Percentiles rank a stretch among this genome's conserved stretches.
These are phyloP conservation scores for Theonella swinhoei DNA, from an alignment of 37 sponge, comb jelly and placozoan genomes.

Conservation along the genomic window DNA sequence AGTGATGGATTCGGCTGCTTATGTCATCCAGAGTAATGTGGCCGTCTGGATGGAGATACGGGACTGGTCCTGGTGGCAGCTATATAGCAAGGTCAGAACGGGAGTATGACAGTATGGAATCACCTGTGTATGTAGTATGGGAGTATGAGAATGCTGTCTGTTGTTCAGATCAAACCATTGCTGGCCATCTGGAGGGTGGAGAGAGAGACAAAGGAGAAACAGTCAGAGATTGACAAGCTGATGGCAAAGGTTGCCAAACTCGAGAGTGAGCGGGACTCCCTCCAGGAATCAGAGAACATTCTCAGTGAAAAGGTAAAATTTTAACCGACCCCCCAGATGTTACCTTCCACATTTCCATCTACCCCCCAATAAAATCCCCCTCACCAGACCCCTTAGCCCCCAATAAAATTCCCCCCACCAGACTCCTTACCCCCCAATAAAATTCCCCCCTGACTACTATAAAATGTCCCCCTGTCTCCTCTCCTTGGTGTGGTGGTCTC, in stretches of 20 bases:
- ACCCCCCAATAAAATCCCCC: too few relatives aligned
- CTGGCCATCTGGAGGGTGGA: slow-evolving; percentile 91
- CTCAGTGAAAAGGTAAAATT: slow-evolving; percentile 79
- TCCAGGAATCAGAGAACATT: slow-evolving; percentile 68
- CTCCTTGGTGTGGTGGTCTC: background rate
- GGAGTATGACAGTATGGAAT: background rate
- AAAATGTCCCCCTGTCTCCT: background rate
- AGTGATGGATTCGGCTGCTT: slow-evolving; percentile 82
- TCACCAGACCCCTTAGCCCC: too few relatives aligned
- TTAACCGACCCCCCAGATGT: slow-evolving; percentile 71
- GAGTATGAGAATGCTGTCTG: slow-evolving; percentile 54
- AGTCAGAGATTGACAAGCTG: slow-evolving; percentile 78
- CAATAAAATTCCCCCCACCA: too few relatives aligned
- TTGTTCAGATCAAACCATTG: slow-evolving; percentile 85
- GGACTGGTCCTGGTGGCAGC: slow-evolving; percentile 95
- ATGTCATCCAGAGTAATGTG: slow-evolving; percentile 89
- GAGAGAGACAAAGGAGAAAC: slow-evolving; percentile 81
- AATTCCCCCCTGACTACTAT: too few relatives aligned
- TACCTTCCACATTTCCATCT: too few relatives aligned
- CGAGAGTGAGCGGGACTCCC: slow-evolving; percentile 66
- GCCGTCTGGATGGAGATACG: slow-evolving; percentile 58
- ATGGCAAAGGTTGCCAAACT: slow-evolving; percentile 64
- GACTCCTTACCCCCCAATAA: too few relatives aligned
- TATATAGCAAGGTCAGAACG: slow-evolving; percentile 75
- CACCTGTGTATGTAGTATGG: background rate